Evolutionary conservation across 2,797 vertebrate genomes (phyloP).

Genomic region (Chaunax sp.): DNA sequence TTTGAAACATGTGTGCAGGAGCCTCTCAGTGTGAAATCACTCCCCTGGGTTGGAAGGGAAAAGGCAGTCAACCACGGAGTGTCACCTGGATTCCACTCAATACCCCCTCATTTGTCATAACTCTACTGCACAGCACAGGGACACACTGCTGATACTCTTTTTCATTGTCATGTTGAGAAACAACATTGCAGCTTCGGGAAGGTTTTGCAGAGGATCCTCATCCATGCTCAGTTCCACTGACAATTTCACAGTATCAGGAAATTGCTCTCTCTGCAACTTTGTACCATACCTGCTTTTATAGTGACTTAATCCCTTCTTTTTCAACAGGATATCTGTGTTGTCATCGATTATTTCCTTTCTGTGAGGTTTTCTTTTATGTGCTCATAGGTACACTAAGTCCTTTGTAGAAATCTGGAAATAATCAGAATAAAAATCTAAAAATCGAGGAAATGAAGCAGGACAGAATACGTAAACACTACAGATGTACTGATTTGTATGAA

Average conservation of each 20-base stretch:
- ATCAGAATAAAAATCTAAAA: conserved; percentile 9
- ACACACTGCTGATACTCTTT: conserved; percentile 50
- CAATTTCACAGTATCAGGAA: conserved; percentile 12
- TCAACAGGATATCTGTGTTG: neutral
- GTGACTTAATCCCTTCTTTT: neutral
- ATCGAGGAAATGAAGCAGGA: neutral
- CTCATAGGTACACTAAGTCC: neutral
- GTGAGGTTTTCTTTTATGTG: neutral
- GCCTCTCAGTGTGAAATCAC: conserved; percentile 74
- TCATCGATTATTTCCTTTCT: conserved; percentile 10
- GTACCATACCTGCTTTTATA: conserved; percentile 7
- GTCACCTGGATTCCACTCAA: conserved; percentile 71
- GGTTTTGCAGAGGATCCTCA: conserved; percentile 37
- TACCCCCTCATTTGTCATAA: conserved; percentile 75
- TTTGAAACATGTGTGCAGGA: conserved; percentile 72
- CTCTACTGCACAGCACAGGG: conserved; percentile 34
- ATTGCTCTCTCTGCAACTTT: conserved; percentile 6
- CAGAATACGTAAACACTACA: neutral
- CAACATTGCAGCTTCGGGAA: conserved; percentile 31
- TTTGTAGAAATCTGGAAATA: conserved; percentile 10
- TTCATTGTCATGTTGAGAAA: conserved; percentile 55
- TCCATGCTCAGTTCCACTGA: conserved; percentile 14
- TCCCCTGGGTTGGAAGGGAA: conserved; percentile 75
- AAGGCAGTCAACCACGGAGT: conserved; percentile 75
- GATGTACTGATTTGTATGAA: conserved; percentile 63